A percentile compares a stretch with the other conserved stretches of the same genome.
phyloP scores from a whole-genome alignment of 2,113 vertebrate species.

The Scartelaos histophorus region DNA sequence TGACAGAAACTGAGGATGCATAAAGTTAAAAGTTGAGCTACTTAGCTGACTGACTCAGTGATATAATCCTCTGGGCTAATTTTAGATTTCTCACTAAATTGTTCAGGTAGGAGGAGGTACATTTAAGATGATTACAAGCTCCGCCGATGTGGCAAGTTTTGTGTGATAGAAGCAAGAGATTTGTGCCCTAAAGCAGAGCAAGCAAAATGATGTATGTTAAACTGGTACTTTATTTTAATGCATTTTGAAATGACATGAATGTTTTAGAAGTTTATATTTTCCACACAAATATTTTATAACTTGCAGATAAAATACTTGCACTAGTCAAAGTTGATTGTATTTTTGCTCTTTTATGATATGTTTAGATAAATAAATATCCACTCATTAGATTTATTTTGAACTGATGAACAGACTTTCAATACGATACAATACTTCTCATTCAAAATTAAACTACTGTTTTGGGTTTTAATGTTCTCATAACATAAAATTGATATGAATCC shows the following conservation, averaged over 20 bases:
- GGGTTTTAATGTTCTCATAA: constrained; percentile 1
- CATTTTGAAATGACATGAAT: neutral
- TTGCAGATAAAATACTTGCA: too few species aligned
- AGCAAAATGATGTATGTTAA: constrained; percentile 15
- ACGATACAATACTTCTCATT: neutral
- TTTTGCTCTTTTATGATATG: too few species aligned
- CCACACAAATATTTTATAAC: neutral
- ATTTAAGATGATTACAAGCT: constrained; percentile 24
- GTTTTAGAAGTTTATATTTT: neutral
- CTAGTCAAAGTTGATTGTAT: too few species aligned
- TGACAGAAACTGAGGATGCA: neutral
- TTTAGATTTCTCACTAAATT: constrained; percentile 14
- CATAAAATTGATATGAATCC: neutral
- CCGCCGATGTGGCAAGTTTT: constrained; percentile 33
- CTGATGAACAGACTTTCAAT: neutral
- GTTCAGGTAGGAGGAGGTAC: constrained; percentile 11
- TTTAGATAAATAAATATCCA: too few species aligned
- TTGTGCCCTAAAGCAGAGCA: constrained; percentile 18
- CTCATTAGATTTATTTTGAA: neutral
- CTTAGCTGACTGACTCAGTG: constrained; percentile 16
- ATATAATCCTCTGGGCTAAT: constrained; percentile 42
- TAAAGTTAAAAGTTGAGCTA: constrained; percentile 19
- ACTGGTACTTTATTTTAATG: neutral
- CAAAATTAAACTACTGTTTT: constrained; percentile 3
- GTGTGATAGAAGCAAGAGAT: constrained; percentile 11